phyloP scores from a whole-genome alignment of 35 echinoderm and acorn worm species.

The Diadema setosum region DNA sequence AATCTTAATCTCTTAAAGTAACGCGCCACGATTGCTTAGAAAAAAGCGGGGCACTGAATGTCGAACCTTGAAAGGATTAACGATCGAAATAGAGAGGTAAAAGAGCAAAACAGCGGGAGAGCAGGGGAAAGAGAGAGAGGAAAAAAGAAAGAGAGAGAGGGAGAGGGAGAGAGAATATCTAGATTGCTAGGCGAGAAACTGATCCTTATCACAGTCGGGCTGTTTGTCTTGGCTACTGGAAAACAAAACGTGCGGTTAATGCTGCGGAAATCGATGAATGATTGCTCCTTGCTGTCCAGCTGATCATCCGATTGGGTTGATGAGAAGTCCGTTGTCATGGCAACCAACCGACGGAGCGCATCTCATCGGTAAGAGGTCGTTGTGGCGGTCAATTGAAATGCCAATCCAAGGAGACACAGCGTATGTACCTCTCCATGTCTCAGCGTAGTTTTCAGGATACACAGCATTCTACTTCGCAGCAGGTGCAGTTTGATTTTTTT shows the following conservation, averaged over 20 bases:
- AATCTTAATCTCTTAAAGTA: too few relatives aligned
- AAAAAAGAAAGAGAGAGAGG: neutral
- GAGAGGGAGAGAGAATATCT: neutral
- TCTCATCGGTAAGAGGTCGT: neutral
- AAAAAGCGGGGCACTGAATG: too few relatives aligned
- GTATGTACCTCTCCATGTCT: too few relatives aligned
- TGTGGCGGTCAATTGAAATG: neutral
- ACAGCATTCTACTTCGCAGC: too few relatives aligned
- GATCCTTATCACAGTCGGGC: neutral
- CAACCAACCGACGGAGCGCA: neutral
- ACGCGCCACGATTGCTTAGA: too few relatives aligned
- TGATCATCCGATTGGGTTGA: conserved; percentile 4
- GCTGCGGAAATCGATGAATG: neutral
- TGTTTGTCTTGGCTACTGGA: neutral
- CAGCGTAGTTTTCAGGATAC: too few relatives aligned
- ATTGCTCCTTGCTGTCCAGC: neutral
- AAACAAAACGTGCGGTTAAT: neutral
- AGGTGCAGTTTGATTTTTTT: too few relatives aligned
- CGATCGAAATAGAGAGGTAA: neutral
- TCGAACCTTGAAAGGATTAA: too few relatives aligned
- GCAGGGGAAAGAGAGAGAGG: neutral
- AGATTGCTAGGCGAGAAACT: neutral
- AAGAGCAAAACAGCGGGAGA: neutral
- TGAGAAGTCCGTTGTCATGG: neutral
- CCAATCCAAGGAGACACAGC: neutral